Evolutionary conservation across 1,140 invertebrate genomes (phyloP), one percentile per base, ranked within the genome.

Genomic region (Brachionus paranguensis): DNA sequence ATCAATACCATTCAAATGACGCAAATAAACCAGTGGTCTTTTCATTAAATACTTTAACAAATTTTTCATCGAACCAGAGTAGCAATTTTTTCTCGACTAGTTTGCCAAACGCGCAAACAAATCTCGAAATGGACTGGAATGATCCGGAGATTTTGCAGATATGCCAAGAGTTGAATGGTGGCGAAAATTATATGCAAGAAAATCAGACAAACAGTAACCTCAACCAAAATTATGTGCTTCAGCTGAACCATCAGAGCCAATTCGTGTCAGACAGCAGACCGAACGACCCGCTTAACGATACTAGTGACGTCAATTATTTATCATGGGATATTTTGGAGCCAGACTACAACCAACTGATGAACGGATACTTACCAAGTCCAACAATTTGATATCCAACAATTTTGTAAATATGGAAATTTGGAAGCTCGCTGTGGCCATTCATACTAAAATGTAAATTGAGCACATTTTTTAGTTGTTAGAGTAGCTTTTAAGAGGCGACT

Each of bases 61-160:
- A 76, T 6, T 29, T 41, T 27, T 47, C 72, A 5, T 76, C 43
- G 5, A 76, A 47, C 27, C 45, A 24, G 50, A 47, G 50, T 50
- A 6, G 20, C 5, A 60, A 60, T 60, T 60, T 60, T 7, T 60
- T 60, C 53, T 60, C 53, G 7, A 60, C 53, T 27, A 60, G 53
- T 24, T 27, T 60, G 10, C 53, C 53, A 60, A 60, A 20, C 20
- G 4, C 53, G 10, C 53, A 60, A 60, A 20, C 41, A 76, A 47
- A 76, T 27, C 17, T 76, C 0, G 72, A 76, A 27, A 76, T 76
- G 72, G 72, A 76, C 27, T 76, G 72, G 72, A 76, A 76, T 50
- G 72, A 76, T 27, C 20, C 20, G 5, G 72, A 50, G 14, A 50
- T 76, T 27, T 76, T 76, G 0, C n/a, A 76, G 20, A 14, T 76